Base-by-base conservation (phyloP, 37 sponge, comb jelly and placozoan species). In the Aplysina aerophoba region DNA sequence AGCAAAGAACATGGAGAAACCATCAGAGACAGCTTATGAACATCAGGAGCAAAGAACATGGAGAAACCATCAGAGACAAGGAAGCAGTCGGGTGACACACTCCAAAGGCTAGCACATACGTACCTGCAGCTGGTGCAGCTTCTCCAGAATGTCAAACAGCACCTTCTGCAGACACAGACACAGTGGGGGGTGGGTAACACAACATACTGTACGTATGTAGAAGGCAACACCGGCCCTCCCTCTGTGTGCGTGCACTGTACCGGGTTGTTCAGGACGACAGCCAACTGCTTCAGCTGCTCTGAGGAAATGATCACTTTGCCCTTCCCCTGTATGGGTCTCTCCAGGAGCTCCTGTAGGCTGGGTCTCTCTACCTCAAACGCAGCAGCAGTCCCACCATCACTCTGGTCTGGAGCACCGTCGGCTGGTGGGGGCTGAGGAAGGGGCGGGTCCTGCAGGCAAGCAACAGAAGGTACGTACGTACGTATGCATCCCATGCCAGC, bases 401-500 rank as follows among this genome's bases (percentile, higher is more conserved):
- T 44, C 6, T 3, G 8, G 50, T 3, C 11, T 6, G 24, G 64
- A 62, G 64, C 27, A 62, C 28, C 28, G 64, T 62, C 12, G 64
- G 64, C 64, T 28, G 64, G 50, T 44, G 50, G 6, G 8, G 50
- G 3, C 8, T 3, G 28, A 62, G 64, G 28, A 13, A 62, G 12
- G 4, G 12, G 12, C 64, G 4, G 64, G 24, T 62, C 28, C 64
- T 27, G 64, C 64, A 27, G 2, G 64, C 64, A 27, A 27, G 64
- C 4, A 11, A 72, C 79, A 54, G 25, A 77, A 25, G 24, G 55
- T 0, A 4, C 55, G 22, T 24, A 3, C 36, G 15, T 16, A 39
- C 60, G 41, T 22, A 59, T 24, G 27, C 60, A 59, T 8, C 86
- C 74, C 86, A 75, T 78, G 54, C 82, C 67, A 73, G 71, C 87